Evolutionary conservation across 2,888 invertebrate species (phyloP).

Genomic region (Tenthredo notha): DNA sequence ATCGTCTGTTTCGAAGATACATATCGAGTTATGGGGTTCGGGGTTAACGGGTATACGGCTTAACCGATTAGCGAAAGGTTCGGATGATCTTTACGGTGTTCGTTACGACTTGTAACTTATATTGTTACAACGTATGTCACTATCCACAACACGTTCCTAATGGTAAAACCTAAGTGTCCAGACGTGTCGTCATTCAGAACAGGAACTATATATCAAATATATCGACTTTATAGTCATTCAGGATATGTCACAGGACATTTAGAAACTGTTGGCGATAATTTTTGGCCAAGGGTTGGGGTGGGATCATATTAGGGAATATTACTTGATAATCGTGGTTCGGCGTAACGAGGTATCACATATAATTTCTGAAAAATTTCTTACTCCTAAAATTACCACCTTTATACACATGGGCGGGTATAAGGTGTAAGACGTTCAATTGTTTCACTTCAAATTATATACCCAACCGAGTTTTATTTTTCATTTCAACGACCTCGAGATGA

Average conservation of each 20-base stretch:
- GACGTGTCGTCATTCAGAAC: not conserved
- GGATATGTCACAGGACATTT: not conserved
- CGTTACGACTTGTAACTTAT: constrained; percentile 15
- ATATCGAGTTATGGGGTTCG: not conserved
- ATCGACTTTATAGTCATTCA: not conserved
- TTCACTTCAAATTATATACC: constrained; percentile 32
- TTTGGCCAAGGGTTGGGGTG: no score
- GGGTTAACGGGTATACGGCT: constrained; percentile 29
- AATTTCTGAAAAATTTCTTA: constrained; percentile 3
- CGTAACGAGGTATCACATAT: not conserved
- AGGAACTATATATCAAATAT: not conserved
- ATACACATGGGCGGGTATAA: constrained; percentile 14
- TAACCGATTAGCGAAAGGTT: constrained; percentile 4
- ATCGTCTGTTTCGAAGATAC: not conserved
- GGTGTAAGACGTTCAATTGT: constrained; percentile 28
- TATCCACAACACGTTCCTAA: not conserved
- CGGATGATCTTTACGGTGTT: constrained; percentile 35
- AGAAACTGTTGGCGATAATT: not conserved
- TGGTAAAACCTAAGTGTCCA: not conserved
- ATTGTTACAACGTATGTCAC: not conserved
- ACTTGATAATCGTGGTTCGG: not conserved
- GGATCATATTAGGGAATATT: not conserved
- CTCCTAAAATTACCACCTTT: not conserved
- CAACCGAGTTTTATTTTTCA: constrained; percentile 7
- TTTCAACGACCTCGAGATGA: constrained; percentile 33